These are phyloP conservation scores for Chloroclysta siterata DNA, from an alignment of 2,888 invertebrate genomes.

Conservation along the genomic window DNA sequence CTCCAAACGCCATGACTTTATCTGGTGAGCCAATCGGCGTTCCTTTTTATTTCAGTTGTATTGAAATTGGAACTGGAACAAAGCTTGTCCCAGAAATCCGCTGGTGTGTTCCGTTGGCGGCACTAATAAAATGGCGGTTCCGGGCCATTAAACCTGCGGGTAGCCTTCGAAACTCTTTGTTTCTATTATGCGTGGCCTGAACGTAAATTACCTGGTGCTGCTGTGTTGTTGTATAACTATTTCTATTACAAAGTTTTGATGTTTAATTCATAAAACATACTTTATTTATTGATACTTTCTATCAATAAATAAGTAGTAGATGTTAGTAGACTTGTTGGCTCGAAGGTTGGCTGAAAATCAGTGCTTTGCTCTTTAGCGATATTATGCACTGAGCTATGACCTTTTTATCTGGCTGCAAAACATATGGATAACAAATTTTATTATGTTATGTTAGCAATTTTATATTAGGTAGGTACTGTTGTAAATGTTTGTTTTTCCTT, in stretches of 20 bases:
- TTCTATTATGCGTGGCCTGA: conserved; percentile 46
- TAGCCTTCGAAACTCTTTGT: conserved; percentile 48
- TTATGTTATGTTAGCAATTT: no score
- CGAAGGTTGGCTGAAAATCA: no score
- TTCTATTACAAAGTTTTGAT: conserved; percentile 14
- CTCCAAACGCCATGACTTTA: not conserved
- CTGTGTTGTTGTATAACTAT: conserved; percentile 21
- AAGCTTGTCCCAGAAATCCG: conserved; percentile 39
- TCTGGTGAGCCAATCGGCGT: conserved; percentile 7
- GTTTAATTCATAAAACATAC: not conserved
- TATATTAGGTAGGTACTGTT: no score
- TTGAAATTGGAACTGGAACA: conserved; percentile 33
- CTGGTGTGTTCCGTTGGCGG: conserved; percentile 38
- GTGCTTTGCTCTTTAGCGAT: no score
- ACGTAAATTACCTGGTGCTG: conserved; percentile 39
- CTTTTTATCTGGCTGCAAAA: no score
- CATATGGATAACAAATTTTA: no score
- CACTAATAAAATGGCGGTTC: conserved; percentile 58
- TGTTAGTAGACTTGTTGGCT: no score
- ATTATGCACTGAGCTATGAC: no score
- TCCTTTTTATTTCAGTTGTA: conserved; percentile 16
- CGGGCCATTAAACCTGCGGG: conserved; percentile 60
- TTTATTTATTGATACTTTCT: no score
- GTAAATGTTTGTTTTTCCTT: no score
- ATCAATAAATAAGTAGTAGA: no score